Percentiles rank a stretch among this genome's conserved stretches.
These are phyloP conservation scores for Epinephelus fuscoguttatus DNA, from an alignment of 2,113 vertebrate species.

Conservation along the genomic window DNA sequence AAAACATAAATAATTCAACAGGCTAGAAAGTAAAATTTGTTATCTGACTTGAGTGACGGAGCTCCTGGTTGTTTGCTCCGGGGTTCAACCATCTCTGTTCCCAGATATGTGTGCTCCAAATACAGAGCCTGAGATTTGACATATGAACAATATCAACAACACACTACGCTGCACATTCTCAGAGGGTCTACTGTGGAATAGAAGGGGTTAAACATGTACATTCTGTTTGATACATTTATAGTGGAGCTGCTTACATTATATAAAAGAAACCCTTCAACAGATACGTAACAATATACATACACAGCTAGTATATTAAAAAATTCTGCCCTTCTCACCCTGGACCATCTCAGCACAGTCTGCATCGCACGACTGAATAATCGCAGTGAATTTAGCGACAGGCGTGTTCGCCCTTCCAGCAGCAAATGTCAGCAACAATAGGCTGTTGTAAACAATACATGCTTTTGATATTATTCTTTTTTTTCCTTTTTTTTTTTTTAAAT, in stretches of 20 bases:
- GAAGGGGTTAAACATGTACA: conserved; percentile 64
- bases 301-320: conserved; percentile 57
- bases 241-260: conserved; percentile 44
- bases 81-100: conserved; percentile 38
- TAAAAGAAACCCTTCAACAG: conserved; percentile 35
- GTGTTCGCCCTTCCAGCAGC: conserved; percentile 38
- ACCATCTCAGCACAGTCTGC: conserved; percentile 44
- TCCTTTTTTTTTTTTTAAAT: background rate
- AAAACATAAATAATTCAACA: conserved; percentile 5
- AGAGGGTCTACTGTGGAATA: conserved; percentile 38
- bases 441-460: conserved; percentile 81
- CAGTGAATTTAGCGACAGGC: conserved; percentile 33
- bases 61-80: conserved; percentile 9
- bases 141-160: conserved; percentile 44
- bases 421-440: conserved; percentile 50
- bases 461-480: conserved; percentile 15
- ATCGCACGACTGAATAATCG: conserved; percentile 33
- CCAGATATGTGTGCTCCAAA: conserved; percentile 16
- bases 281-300: conserved; percentile 53
- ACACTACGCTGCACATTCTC: conserved; percentile 69
- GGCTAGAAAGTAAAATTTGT: conserved; percentile 1
- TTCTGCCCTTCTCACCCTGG: conserved; percentile 28
- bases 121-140: conserved; percentile 28
- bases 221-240: conserved; percentile 67
- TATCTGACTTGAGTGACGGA: background rate